These are phyloP conservation scores for Ectemnius lituratus DNA, from an alignment of 2,888 invertebrate genomes.

Conservation along the genomic window DNA sequence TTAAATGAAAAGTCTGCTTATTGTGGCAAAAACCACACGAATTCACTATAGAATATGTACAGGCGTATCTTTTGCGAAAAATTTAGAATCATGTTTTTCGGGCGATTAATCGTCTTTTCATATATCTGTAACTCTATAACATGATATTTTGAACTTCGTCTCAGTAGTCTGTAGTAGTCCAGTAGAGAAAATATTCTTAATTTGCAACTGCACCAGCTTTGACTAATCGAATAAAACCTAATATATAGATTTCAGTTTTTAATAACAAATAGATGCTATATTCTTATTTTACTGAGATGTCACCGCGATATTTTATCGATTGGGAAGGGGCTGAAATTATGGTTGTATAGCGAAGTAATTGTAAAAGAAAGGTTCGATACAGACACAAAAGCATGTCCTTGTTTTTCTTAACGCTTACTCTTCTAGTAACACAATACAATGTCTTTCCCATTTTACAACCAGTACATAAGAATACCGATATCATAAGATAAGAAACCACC, in stretches of 20 bases:
- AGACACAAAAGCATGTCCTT: conserved; percentile 46
- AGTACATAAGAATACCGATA: conserved; percentile 35
- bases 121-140: conserved; percentile 18
- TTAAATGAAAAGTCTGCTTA: neutral
- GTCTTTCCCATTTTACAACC: conserved; percentile 39
- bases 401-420: conserved; percentile 26
- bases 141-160: conserved; percentile 24
- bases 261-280: too few relatives aligned
- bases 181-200: conserved; percentile 44
- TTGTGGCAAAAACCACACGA: neutral
- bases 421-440: conserved; percentile 32
- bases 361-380: conserved; percentile 33
- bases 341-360: conserved; percentile 30
- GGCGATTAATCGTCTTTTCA: conserved; percentile 19
- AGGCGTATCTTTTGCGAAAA: conserved; percentile 6
- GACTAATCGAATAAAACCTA: conserved; percentile 15
- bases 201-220: conserved; percentile 34
- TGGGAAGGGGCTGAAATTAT: neutral
- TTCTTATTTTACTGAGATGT: too few relatives aligned
- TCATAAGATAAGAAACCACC: conserved; percentile 26
- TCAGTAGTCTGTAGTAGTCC: conserved; percentile 17
- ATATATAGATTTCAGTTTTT: too few relatives aligned
- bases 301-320: too few relatives aligned
- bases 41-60: neutral
- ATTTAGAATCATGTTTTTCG: conserved; percentile 9